Base-by-base conservation (phyloP, 2,113 vertebrate genomes). In the Bambusicola thoracicus region DNA sequence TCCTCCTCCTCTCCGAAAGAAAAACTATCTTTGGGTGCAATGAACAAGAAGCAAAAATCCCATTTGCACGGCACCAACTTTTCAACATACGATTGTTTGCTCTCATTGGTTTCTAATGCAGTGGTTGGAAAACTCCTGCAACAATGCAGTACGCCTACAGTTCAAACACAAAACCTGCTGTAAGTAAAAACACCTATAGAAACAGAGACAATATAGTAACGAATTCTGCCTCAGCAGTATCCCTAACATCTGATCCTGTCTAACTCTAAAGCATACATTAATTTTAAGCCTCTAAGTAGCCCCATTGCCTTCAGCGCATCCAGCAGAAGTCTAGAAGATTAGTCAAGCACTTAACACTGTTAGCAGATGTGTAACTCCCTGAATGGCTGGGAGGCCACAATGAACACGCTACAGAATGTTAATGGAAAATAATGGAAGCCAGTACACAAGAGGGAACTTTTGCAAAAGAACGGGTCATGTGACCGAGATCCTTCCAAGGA, bases 311-410 rank as follows among this genome's bases (percentile, higher is more conserved):
- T 80, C 46, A 55, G 41, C 29, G 85, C 91, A 94, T 69, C 40
- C 53, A 85, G 85, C 78, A 86, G 81, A 94, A 96, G 69, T 68
- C 85, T 40, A 14, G 21, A 40, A 91, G 92, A 90, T 92, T 78
- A 93, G 80, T 55, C 80, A 88, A 80, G 73, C 90, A 84, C 85
- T 83, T 81, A 63, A 88, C 68, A 46, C 58, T 20, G 49, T 38
- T 38, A 49, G 75, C 72, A 81, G 93, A 90, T 13, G 25, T 63
- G 63, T 55, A 85, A 88, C 55, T 83, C 48, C 0, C 48, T 0
- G 49, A 65, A 80, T 55, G 75, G 79, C 8, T 5, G 38, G 5
- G 75, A 90, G 68, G 77, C 76, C 73, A 41, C 0, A 6, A 67
- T 66, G 61, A 92, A 75, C 46, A 3, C 0, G 49, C 55, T 59